phyloP scores from a whole-genome alignment of 2,113 vertebrate genomes.

The Taurulus bubalis region DNA sequence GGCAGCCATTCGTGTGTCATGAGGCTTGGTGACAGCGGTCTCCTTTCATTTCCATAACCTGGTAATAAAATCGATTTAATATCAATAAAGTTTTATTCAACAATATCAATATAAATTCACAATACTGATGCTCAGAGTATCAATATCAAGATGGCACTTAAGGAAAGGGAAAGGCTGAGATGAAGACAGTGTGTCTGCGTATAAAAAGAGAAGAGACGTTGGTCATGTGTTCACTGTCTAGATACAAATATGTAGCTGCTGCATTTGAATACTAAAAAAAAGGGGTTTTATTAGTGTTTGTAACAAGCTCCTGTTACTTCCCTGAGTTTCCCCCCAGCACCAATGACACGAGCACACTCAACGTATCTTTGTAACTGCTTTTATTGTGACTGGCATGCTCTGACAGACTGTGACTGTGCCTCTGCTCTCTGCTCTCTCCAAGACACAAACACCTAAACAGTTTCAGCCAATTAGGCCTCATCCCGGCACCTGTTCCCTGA shows the following conservation, averaged over 20 bases:
- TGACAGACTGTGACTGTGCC: too few relatives aligned
- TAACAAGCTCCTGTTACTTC: too few relatives aligned
- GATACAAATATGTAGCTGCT: conserved; percentile 8
- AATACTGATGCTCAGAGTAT: background rate
- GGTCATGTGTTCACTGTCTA: background rate
- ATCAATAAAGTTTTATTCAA: conserved; percentile 4
- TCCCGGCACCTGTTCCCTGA: too few relatives aligned
- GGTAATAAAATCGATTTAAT: background rate
- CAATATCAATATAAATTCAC: background rate
- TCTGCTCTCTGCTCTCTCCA: too few relatives aligned
- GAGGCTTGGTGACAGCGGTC: conserved; percentile 1
- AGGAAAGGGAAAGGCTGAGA: background rate
- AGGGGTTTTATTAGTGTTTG: background rate
- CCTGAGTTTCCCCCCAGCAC: too few relatives aligned
- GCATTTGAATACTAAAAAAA: background rate
- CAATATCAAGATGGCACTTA: background rate
- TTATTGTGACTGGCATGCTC: too few relatives aligned
- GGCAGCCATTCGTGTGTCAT: background rate
- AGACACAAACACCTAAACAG: too few relatives aligned
- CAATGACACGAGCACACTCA: too few relatives aligned
- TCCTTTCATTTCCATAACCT: background rate
- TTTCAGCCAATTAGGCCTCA: too few relatives aligned
- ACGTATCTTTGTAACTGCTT: too few relatives aligned
- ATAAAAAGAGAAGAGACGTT: background rate
- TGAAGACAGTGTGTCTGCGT: background rate